phyloP scores from a whole-genome alignment of 1,140 invertebrate genomes.

The Delia radicum region DNA sequence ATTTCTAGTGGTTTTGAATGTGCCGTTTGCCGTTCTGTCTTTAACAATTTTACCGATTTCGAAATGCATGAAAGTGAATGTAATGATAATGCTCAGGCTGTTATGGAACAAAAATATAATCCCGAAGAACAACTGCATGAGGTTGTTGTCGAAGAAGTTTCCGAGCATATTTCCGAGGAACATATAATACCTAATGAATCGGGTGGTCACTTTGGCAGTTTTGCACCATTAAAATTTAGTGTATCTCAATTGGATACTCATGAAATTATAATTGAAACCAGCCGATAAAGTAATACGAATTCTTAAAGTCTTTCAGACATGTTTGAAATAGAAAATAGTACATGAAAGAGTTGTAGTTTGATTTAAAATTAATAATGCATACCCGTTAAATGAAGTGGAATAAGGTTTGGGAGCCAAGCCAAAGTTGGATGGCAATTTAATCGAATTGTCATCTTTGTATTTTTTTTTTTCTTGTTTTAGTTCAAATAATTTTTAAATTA shows the following conservation, averaged over 20 bases:
- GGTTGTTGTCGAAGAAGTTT: slow-evolving; percentile 38
- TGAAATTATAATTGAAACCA: slow-evolving; percentile 54
- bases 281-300: slow-evolving; percentile 27
- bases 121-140: slow-evolving; percentile 27
- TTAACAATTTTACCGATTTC: slow-evolving; percentile 49
- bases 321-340: neutral
- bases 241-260: slow-evolving; percentile 51
- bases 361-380: neutral
- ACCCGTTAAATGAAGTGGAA: neutral
- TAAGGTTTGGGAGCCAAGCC: slow-evolving; percentile 18
- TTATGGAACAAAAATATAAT: neutral
- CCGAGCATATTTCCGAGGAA: slow-evolving; percentile 1
- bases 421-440: neutral
- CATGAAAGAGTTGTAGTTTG: neutral
- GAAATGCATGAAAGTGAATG: slow-evolving; percentile 50
- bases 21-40: slow-evolving; percentile 51
- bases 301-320: too few relatives aligned
- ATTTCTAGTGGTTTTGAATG: slow-evolving; percentile 47
- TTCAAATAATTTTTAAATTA: slow-evolving; percentile 21
- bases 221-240: slow-evolving; percentile 51
- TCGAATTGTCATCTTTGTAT: neutral
- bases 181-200: neutral
- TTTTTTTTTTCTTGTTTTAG: slow-evolving; percentile 18
- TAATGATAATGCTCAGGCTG: slow-evolving; percentile 43
- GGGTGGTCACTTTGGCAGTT: slow-evolving; percentile 24